A percentile compares a stretch with the other conserved stretches of the same genome.
These are phyloP conservation scores for Numida meleagris DNA, from an alignment of 2,113 vertebrate genomes.

Conservation along the genomic window DNA sequence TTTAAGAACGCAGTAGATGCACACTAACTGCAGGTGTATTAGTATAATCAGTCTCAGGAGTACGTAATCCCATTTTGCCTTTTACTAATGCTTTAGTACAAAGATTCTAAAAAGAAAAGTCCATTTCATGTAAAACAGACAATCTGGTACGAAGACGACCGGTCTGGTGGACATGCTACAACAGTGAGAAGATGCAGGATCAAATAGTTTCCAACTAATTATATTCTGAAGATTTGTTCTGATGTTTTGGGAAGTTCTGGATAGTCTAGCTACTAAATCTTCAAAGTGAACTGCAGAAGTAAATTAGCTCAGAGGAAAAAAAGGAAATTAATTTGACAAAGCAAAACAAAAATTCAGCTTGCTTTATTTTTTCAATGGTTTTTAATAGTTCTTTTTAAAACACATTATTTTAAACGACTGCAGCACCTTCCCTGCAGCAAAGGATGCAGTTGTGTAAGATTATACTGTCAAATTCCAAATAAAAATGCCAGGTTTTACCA, in stretches of 20 bases:
- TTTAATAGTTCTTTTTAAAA: background rate
- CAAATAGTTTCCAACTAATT: background rate
- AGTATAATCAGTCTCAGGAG: conserved; percentile 54
- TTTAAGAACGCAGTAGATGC: conserved; percentile 63
- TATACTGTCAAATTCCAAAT: background rate
- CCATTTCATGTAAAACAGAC: background rate
- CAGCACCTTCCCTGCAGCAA: background rate
- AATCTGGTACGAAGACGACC: background rate
- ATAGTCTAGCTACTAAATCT: background rate
- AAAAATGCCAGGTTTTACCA: background rate
- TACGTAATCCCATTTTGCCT: conserved; percentile 30
- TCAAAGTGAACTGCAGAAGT: background rate
- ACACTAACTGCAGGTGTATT: conserved; percentile 53
- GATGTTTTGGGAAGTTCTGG: background rate
- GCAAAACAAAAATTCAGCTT: background rate
- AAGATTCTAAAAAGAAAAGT: conserved; percentile 1
- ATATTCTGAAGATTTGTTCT: background rate
- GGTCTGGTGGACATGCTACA: background rate
- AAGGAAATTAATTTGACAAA: background rate
- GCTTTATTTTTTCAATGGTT: background rate
- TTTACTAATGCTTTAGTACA: conserved; percentile 25
- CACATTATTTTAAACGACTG: background rate
- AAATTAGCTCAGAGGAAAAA: background rate
- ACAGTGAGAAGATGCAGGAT: background rate
- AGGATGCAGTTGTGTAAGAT: background rate